phyloP scores from a whole-genome alignment of 2,797 vertebrate genomes.

The Ctenochaetus hawaiiensis region DNA sequence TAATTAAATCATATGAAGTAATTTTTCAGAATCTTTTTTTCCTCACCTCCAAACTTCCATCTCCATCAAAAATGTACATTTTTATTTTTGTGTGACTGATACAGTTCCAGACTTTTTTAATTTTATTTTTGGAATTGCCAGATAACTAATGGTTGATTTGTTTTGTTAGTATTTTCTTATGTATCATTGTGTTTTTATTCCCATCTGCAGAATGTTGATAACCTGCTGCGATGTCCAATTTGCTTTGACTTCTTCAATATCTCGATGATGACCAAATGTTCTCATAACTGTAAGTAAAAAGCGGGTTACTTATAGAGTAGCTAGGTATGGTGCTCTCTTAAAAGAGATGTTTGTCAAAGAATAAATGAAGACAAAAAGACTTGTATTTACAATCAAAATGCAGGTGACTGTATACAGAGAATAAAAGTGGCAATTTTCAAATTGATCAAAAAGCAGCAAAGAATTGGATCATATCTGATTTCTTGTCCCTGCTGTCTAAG shows the following conservation, averaged over 20 bases:
- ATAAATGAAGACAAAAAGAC: not conserved
- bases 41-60: no score
- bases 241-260: slow-evolving; percentile 94
- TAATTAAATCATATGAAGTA: no score
- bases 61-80: no score
- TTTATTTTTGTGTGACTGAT: no score
- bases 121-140: not conserved
- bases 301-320: not conserved
- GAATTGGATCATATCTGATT: no score
- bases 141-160: not conserved
- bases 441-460: no score
- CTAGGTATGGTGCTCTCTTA: not conserved
- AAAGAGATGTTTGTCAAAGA: not conserved
- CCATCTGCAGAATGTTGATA: slow-evolving; percentile 86
- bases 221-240: slow-evolving; percentile 91
- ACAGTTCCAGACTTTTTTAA: no score
- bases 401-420: no score
- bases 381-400: not conserved
- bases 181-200: slow-evolving; percentile 20
- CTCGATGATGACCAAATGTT: slow-evolving; percentile 94
- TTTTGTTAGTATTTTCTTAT: not conserved
- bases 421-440: no score
- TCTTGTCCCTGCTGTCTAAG: no score
- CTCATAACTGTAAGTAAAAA: slow-evolving; percentile 93
- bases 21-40: no score